Evolutionary conservation across 2,888 invertebrate genomes (phyloP), one percentile per base, ranked within the genome.

Genomic region (Epistrophe grossulariae): DNA sequence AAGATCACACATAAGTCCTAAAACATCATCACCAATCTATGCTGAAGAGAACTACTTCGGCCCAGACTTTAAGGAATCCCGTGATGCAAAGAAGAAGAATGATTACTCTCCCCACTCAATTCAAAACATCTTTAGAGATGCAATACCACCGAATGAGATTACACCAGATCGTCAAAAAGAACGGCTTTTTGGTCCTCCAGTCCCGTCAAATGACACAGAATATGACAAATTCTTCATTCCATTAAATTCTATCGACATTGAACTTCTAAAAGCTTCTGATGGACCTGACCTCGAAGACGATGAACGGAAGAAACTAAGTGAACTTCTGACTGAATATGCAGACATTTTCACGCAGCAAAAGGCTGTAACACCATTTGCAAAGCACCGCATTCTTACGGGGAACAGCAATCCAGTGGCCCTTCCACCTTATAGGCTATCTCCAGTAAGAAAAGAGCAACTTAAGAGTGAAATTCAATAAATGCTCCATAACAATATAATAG

Each of bases 371-470:
- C 19, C 11, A 50, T 50, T 50, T 50, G 48, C 77, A 31, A 72
- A 82, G 3, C 91, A 91, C 60, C 52, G 35, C 15, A 90, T 91
- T 8, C 89, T 90, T 78, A 90, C 90, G 2, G 89, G 89, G 0
- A 88, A 90, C 50, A 89, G 90, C 71, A 77, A 81, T 15, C 91
- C 91, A 0, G 89, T 91, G 10, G 89, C 91, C 1, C 81, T 89
- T 0, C 90, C 90, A 10, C 91, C 91, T 10, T 92, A 91, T 82
- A 81, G 90, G 48, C 70, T 92, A 45, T 89, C 91, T 1, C 90
- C 90, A 19, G 40, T 74, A 0, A 89, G 84, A 24, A 80, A 62
- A 55, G 28, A 55, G 13, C 55, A 55, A 13, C 24, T 19, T 11
- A 10, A 55, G 24, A 15, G 6, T 11, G 13, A 55, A 2, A 55